Conservation (phyloP, 2,888 invertebrate species). For the Archips crataeganus region DNA sequence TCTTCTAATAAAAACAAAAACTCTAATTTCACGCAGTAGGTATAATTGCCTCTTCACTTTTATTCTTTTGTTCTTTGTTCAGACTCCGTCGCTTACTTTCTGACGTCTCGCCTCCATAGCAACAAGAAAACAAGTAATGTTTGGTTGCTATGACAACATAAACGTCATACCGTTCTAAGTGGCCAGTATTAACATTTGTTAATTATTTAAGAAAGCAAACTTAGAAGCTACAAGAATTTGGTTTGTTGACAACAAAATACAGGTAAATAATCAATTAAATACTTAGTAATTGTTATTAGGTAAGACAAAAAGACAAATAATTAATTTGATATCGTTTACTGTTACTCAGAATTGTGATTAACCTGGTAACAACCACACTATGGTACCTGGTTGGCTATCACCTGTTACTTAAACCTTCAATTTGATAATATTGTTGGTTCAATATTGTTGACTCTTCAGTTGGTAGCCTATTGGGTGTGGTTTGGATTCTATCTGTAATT, state of each 20-base stretch:
- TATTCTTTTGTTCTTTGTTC: not conserved
- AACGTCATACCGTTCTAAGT: not conserved
- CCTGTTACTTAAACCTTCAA: not conserved
- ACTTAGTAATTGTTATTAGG: no score
- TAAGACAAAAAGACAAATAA: not conserved
- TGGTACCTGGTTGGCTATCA: not conserved
- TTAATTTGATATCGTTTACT: not conserved
- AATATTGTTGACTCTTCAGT: not conserved
- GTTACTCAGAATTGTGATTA: no score
- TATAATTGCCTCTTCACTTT: not conserved
- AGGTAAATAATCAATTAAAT: not conserved
- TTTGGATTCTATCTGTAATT: no score
- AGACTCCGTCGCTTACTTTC: not conserved
- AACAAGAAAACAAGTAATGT: not conserved
- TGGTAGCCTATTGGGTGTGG: no score
- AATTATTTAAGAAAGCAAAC: not conserved
- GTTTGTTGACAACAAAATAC: not conserved
- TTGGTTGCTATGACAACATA: conserved; percentile 1
- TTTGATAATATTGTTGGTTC: conserved; percentile 3
- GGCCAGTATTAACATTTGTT: not conserved
- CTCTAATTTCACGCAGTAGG: not conserved
- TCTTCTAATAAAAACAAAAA: not conserved
- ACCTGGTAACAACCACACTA: no score
- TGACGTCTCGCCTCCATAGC: not conserved
- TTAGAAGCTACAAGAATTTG: not conserved